Evolutionary conservation across 2,888 invertebrate species (phyloP).

Genomic region (Macropis europaea): DNA sequence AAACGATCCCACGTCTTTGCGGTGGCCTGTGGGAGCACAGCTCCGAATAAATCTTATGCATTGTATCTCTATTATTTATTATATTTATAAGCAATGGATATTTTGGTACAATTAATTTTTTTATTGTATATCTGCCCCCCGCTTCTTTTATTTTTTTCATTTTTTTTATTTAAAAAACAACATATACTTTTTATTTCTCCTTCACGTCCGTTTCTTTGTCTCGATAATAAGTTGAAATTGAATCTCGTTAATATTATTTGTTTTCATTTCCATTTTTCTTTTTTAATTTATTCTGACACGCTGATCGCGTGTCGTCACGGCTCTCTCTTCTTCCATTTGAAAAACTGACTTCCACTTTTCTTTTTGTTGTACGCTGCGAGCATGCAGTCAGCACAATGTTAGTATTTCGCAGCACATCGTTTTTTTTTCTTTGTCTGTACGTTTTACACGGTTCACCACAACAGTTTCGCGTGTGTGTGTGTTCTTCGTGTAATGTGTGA

Average conservation of each 20-base stretch:
- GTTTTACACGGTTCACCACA: conserved; percentile 56
- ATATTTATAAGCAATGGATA: conserved; percentile 79
- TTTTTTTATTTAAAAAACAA: conserved; percentile 71
- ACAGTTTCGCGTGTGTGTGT: conserved; percentile 59
- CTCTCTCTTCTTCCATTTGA: conserved; percentile 62
- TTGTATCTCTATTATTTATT: conserved; percentile 78
- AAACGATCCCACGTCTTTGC: conserved; percentile 77
- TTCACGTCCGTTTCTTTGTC: conserved; percentile 61
- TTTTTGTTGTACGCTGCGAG: too few species aligned
- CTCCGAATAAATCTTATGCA: conserved; percentile 79
- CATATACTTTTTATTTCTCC: conserved; percentile 69
- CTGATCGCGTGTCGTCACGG: conserved; percentile 35
- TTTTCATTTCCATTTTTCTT: too few species aligned
- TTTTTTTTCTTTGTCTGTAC: too few species aligned
- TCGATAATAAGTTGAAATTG: conserved; percentile 64
- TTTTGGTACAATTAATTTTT: conserved; percentile 79
- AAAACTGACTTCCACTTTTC: conserved; percentile 69
- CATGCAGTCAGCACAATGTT: conserved; percentile 72
- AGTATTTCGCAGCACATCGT: conserved; percentile 72
- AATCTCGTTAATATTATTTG: conserved; percentile 66
- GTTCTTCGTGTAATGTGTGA: conserved; percentile 49
- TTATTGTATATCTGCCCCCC: conserved; percentile 73
- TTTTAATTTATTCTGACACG: too few species aligned
- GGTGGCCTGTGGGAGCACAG: conserved; percentile 78
- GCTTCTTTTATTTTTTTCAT: conserved; percentile 59